Percentiles rank a stretch among this genome's conserved stretches.
These are phyloP conservation scores for Limnephilus lunatus DNA, from an alignment of 2,888 invertebrate species.

Conservation along the genomic window DNA sequence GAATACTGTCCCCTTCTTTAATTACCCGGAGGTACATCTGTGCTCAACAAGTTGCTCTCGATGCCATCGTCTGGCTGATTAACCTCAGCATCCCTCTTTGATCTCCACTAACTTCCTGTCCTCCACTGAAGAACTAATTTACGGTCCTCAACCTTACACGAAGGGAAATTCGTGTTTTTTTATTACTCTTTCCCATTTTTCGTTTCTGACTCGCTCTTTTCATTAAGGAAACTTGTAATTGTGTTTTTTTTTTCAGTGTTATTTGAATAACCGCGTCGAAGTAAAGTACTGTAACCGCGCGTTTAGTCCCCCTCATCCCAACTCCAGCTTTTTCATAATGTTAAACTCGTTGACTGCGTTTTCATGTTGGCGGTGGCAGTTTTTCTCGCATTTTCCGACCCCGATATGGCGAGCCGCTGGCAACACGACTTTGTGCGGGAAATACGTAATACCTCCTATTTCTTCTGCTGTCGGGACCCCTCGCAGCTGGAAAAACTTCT, in stretches of 20 bases:
- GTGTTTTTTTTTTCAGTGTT: neutral
- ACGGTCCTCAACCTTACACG: too few relatives aligned
- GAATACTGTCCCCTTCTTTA: too few relatives aligned
- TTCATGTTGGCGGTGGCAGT: neutral
- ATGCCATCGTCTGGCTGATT: too few relatives aligned
- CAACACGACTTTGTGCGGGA: neutral
- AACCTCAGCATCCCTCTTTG: too few relatives aligned
- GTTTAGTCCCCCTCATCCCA: neutral
- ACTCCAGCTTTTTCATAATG: neutral
- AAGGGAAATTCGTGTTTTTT: too few relatives aligned
- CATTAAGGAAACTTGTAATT: too few relatives aligned
- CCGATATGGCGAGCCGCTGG: neutral
- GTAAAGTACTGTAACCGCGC: neutral
- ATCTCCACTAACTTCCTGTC: too few relatives aligned
- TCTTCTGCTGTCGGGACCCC: neutral
- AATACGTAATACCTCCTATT: neutral
- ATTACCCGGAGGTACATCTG: too few relatives aligned
- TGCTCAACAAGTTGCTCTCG: too few relatives aligned
- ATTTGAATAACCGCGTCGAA: neutral
- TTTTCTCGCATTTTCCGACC: neutral
- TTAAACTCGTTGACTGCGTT: neutral
- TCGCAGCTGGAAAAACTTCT: conserved; percentile 4
- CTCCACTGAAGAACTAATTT: too few relatives aligned
- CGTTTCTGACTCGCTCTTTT: too few relatives aligned
- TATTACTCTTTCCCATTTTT: too few relatives aligned